Evolutionary conservation across 2,888 invertebrate genomes (phyloP), one percentile per base, ranked within the genome.

Genomic region (Latrodectus hesperus): DNA sequence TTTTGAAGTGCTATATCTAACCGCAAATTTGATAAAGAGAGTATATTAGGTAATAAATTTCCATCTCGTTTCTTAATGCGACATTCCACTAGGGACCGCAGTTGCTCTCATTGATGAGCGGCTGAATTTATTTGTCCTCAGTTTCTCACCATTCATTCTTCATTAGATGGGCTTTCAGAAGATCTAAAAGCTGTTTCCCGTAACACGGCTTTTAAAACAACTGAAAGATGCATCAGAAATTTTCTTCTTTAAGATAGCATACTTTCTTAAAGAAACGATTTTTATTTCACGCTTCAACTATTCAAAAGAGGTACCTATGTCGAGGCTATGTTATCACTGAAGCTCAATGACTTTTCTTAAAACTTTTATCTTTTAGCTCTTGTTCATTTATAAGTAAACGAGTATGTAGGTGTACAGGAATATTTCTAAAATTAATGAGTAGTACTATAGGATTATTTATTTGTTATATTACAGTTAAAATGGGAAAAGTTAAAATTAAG

Each of bases 31-130:
- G 82, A 82, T 82, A 82, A 82, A 82, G 75, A 67, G 60, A 53
- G 67, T 38, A 70, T 70, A 70, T 82, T 52, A 68, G 82, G 82
- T 75, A 82, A 82, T 82, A 82, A 82, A 82, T 82, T 82, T 82
- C 67, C 82, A 82, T 82, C 82, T 55, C 65, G 51, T 9, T 51
- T 26, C 17, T 53, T 53, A 68, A 68, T 74, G 52, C 51, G 49
- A 22, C 68, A 70, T 70, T 70, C 49, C 74, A 70, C 55, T 11
- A 10, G 52, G 82, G 68, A 67, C 67, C 26, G 22, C 14, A 22
- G 22, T 16, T 55, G 64, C 26, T 12, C n/a, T 38, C 26, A 38
- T 68, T 75, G 82, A 82, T 75, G 75, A 82, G 82, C 70, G 68
- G 68, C 75, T 60, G 82, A 75, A 75, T 75, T 75, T 75, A 82